Evolutionary conservation across 2,797 vertebrate genomes (phyloP).

Genomic region (Limnodromus scolopaceus): DNA sequence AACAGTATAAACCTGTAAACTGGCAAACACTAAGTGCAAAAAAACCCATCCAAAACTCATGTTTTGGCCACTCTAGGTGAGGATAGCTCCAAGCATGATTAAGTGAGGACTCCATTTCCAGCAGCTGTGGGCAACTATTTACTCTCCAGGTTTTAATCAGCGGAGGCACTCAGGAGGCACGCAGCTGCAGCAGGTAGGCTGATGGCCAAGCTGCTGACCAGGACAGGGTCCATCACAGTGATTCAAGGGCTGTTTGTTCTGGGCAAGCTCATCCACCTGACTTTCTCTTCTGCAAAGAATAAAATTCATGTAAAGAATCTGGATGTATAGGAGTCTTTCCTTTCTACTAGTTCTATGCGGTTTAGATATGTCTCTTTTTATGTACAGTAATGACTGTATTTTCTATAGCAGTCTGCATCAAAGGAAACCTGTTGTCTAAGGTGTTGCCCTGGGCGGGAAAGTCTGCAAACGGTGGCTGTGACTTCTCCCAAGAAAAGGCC

Average conservation of each 20-base stretch:
- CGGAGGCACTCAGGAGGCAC: rapidly evolving
- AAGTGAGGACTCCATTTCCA: not conserved
- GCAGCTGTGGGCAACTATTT: not conserved
- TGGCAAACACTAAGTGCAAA: not conserved
- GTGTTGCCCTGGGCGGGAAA: not conserved
- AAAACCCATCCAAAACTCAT: not conserved
- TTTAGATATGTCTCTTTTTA: not conserved
- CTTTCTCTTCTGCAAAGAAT: not conserved
- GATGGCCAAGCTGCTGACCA: not conserved
- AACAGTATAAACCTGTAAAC: not conserved
- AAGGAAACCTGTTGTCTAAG: not conserved
- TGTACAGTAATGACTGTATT: not conserved
- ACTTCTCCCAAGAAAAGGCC: not conserved
- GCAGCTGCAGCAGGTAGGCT: rapidly evolving
- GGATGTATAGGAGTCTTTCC: not conserved
- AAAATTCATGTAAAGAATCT: not conserved
- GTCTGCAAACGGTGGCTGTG: not conserved
- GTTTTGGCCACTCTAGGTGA: not conserved
- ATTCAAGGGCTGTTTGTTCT: not conserved
- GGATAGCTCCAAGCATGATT: not conserved
- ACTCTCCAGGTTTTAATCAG: not conserved
- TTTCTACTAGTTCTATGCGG: not conserved
- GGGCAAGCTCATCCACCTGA: rapidly evolving
- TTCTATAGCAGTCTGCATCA: not conserved
- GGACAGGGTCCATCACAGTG: not conserved